Percentiles rank a stretch among this genome's conserved stretches.
Conservation (phyloP, 2,797 vertebrate species). For the Sphenodon punctatus region DNA sequence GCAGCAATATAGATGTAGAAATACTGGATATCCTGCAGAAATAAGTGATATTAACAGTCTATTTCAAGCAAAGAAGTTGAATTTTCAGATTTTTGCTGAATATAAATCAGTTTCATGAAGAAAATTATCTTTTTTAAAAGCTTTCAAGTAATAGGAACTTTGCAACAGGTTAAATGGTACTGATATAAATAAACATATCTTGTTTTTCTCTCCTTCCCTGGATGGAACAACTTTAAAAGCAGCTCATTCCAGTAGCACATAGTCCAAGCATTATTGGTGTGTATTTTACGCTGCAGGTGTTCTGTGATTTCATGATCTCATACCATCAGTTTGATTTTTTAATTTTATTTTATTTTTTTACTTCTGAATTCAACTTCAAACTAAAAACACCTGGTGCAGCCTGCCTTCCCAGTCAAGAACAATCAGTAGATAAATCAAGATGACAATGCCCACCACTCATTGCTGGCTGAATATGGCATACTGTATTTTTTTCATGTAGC, state of each 20-base stretch:
- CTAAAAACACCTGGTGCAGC: slow-evolving; percentile 29
- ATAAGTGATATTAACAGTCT: neutral
- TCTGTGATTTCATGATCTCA: slow-evolving; percentile 23
- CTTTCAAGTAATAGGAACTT: too few relatives aligned
- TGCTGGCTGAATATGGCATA: slow-evolving; percentile 20
- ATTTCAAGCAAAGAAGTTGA: neutral
- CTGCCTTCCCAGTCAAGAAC: slow-evolving; percentile 21
- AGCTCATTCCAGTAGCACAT: slow-evolving; percentile 12
- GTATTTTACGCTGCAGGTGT: slow-evolving; percentile 19
- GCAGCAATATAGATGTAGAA: too few relatives aligned
- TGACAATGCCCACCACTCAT: slow-evolving; percentile 23
- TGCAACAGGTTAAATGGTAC: neutral
- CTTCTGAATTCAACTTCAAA: slow-evolving; percentile 35
- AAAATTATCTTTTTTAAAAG: too few relatives aligned
- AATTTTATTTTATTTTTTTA: slow-evolving; percentile 5
- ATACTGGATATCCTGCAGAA: too few relatives aligned
- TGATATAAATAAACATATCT: slow-evolving; percentile 3
- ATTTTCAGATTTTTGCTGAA: neutral
- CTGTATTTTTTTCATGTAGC: slow-evolving; percentile 36
- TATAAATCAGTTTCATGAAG: neutral
- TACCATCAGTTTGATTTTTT: slow-evolving; percentile 7
- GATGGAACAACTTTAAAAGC: slow-evolving; percentile 64
- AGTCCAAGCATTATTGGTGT: neutral
- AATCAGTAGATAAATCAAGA: slow-evolving; percentile 45
- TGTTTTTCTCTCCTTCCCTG: slow-evolving; percentile 52